A percentile compares a stretch with the other conserved stretches of the same genome.
Conservation (phyloP, 2,797 vertebrate genomes). For the Microchirus variegatus region DNA sequence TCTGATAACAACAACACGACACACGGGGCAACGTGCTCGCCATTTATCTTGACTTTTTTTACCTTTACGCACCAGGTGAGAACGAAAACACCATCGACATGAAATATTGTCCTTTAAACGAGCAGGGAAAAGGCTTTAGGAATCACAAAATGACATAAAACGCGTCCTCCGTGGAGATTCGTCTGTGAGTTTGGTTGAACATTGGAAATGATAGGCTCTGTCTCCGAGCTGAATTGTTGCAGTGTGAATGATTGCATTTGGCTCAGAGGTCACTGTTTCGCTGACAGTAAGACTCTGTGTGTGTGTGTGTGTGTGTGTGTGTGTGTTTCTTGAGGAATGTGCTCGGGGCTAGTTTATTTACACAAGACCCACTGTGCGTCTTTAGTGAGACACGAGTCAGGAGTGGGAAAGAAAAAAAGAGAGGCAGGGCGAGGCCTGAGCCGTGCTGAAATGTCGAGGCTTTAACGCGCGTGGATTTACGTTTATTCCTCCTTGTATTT, state of each 20-base stretch:
- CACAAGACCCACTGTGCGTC: conserved; percentile 55
- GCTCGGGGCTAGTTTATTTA: conserved; percentile 70
- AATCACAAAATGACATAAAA: neutral
- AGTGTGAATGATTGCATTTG: conserved; percentile 14
- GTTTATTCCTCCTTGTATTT: conserved; percentile 3
- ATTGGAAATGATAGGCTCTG: neutral
- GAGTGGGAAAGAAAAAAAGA: conserved; percentile 21
- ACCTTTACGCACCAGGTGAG: conserved; percentile 22
- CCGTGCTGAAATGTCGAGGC: neutral
- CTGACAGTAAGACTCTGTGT: conserved; percentile 23
- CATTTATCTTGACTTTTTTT: neutral
- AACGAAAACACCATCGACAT: conserved; percentile 5
- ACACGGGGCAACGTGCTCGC: neutral
- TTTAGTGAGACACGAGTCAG: conserved; percentile 47
- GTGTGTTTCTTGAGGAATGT: conserved; percentile 65
- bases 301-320: conserved; percentile 31
- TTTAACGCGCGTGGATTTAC: too few relatives aligned
- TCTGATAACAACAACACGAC: neutral
- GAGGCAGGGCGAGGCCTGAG: conserved; percentile 25
- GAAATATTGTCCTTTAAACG: neutral
- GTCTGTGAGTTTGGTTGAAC: neutral
- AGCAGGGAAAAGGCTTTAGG: neutral
- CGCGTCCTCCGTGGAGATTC: neutral
- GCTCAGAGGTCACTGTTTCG: conserved; percentile 46
- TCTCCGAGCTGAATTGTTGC: neutral